Conservation (phyloP, 1,140 invertebrate species). For the Scaptomyza graminum region DNA sequence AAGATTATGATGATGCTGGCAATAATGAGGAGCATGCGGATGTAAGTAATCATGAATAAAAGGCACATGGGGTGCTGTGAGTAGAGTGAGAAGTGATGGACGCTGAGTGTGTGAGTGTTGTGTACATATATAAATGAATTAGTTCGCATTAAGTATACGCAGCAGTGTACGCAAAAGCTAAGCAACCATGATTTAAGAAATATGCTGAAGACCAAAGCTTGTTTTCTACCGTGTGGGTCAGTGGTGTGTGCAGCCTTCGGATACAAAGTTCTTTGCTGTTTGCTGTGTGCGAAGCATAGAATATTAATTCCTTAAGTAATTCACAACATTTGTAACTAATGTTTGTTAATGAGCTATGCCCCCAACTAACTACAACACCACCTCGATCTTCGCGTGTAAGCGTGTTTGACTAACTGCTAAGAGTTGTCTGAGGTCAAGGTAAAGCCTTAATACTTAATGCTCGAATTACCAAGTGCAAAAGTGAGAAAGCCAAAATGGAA, state of each 20-base stretch:
- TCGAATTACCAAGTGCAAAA: constrained; percentile 73
- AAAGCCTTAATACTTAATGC: constrained; percentile 45
- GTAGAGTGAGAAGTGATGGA: constrained; percentile 9
- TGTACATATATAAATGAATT: constrained; percentile 70
- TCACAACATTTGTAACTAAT: constrained; percentile 82
- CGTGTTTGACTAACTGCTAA: constrained; percentile 42
- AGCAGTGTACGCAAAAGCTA: constrained; percentile 41
- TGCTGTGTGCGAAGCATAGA: constrained; percentile 66
- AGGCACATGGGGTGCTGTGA: background rate
- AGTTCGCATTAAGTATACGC: constrained; percentile 79
- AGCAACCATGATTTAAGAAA: constrained; percentile 68
- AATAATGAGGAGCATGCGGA: background rate
- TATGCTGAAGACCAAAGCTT: constrained; percentile 24
- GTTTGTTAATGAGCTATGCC: constrained; percentile 78
- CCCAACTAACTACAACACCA: constrained; percentile 2
- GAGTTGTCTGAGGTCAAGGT: constrained; percentile 54
- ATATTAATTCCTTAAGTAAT: constrained; percentile 82
- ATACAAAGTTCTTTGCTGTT: constrained; percentile 52
- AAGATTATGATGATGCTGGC: constrained; percentile 32
- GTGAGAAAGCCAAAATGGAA: constrained; percentile 54
- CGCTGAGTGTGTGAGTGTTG: constrained; percentile 11
- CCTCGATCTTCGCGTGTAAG: background rate
- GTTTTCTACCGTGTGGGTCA: constrained; percentile 7
- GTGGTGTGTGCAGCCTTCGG: constrained; percentile 41
- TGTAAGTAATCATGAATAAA: background rate